Evolutionary conservation across 2,797 vertebrate genomes (phyloP).

Genomic region (Anableps anableps): DNA sequence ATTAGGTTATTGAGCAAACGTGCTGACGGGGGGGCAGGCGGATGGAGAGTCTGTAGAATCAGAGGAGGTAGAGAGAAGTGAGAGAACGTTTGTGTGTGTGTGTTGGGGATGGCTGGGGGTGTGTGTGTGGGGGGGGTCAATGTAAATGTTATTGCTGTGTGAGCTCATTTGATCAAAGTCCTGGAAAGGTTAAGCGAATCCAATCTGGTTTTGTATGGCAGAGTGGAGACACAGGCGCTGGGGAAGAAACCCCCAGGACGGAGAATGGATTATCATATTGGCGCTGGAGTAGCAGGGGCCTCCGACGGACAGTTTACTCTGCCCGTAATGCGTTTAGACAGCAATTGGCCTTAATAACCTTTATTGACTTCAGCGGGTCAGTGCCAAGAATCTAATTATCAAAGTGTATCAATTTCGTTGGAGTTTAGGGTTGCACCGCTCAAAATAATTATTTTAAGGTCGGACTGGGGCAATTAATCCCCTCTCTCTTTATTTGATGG

Average conservation of each 20-base stretch:
- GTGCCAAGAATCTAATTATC: conserved; percentile 94
- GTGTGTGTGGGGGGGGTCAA: conserved; percentile 74
- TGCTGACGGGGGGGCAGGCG: conserved; percentile 47
- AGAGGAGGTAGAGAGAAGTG: conserved; percentile 42
- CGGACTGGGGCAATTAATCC: conserved; percentile 87
- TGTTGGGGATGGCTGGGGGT: conserved; percentile 34
- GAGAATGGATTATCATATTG: conserved; percentile 88
- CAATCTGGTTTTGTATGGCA: conserved; percentile 90
- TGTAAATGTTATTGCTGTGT: conserved; percentile 90
- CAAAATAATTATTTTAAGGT: conserved; percentile 90
- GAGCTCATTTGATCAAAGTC: conserved; percentile 90
- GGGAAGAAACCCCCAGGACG: conserved; percentile 81
- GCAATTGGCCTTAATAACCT: conserved; percentile 94
- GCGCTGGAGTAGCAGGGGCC: conserved; percentile 84
- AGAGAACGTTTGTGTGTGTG: conserved; percentile 43
- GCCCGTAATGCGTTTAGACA: conserved; percentile 85
- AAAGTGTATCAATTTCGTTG: conserved; percentile 93
- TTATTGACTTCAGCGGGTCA: conserved; percentile 90
- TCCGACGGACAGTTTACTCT: conserved; percentile 85
- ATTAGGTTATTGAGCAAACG: conserved; percentile 85
- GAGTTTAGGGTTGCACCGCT: conserved; percentile 88
- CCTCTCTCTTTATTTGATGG: conserved; percentile 87
- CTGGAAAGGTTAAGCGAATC: conserved; percentile 90
- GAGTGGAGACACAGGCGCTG: conserved; percentile 83
- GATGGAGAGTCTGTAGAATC: conserved; percentile 47